These are phyloP conservation scores for Agrochola circellaris DNA, from an alignment of 2,888 invertebrate genomes.

Conservation along the genomic window DNA sequence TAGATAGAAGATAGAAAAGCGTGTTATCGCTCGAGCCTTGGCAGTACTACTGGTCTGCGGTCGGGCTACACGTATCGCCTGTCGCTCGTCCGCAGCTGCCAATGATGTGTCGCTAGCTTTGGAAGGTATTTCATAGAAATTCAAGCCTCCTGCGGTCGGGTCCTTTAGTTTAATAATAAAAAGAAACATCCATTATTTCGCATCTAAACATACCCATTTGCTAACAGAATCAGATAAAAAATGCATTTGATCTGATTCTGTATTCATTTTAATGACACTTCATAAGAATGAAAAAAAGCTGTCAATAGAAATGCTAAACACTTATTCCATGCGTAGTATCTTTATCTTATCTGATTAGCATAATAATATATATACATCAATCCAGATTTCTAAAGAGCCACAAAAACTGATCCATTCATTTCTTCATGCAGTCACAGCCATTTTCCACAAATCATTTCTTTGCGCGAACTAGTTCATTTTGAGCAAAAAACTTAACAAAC, in stretches of 20 bases:
- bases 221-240: no score
- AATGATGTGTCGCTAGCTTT: no score
- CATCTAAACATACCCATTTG: no score
- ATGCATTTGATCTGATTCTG: background rate
- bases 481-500: constrained; percentile 53
- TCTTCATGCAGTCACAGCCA: constrained; percentile 14
- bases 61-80: no score
- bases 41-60: no score
- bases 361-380: background rate
- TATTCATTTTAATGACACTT: background rate
- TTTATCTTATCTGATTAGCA: constrained; percentile 31
- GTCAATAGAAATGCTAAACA: background rate
- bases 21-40: no score
- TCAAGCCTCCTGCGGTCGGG: no score
- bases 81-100: no score
- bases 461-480: constrained; percentile 46
- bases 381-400: background rate
- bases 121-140: no score
- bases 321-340: background rate
- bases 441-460: constrained; percentile 59
- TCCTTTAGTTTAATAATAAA: background rate
- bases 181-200: background rate
- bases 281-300: background rate
- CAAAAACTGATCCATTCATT: constrained; percentile 33
- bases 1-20: no score